Evolutionary conservation across 2,888 invertebrate species (phyloP).

Genomic region (Spisula solida): DNA sequence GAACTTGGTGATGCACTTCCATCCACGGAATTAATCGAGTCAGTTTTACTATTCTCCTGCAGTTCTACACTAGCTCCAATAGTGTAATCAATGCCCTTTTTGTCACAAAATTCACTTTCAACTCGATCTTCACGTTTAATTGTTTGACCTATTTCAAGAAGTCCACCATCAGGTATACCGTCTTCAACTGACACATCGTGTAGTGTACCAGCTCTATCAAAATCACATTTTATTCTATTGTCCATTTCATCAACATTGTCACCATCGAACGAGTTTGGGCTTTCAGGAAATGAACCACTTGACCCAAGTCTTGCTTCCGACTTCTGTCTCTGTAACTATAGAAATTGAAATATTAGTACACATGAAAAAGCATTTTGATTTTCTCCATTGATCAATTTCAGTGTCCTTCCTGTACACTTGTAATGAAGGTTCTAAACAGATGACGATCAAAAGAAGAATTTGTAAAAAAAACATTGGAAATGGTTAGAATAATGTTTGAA

Average conservation of each 20-base stretch:
- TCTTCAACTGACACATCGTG: constrained; percentile 25
- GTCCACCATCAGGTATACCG: background rate
- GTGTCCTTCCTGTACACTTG: too few species aligned
- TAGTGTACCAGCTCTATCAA: constrained; percentile 22
- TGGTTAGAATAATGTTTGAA: too few species aligned
- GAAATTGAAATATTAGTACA: background rate
- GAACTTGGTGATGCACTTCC: constrained; percentile 33
- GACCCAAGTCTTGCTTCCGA: constrained; percentile 68
- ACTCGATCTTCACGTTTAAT: constrained; percentile 21
- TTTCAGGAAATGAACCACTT: constrained; percentile 60
- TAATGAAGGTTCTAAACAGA: too few species aligned
- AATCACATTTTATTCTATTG: constrained; percentile 29
- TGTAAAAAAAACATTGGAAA: too few species aligned
- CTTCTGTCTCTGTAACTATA: constrained; percentile 75
- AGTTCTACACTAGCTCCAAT: constrained; percentile 26
- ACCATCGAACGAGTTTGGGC: constrained; percentile 66
- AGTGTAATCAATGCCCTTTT: constrained; percentile 20
- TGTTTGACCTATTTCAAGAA: constrained; percentile 40
- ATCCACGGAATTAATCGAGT: constrained; percentile 22
- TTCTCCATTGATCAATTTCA: too few species aligned
- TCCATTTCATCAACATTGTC: constrained; percentile 57
- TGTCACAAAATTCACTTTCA: constrained; percentile 29
- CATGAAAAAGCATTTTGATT: too few species aligned
- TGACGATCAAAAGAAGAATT: too few species aligned
- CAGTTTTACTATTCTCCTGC: constrained; percentile 23